Percentiles rank a stretch among this genome's conserved stretches.
These are phyloP conservation scores for Synchiropus splendidus DNA, from an alignment of 2,113 vertebrate species.

Conservation along the genomic window DNA sequence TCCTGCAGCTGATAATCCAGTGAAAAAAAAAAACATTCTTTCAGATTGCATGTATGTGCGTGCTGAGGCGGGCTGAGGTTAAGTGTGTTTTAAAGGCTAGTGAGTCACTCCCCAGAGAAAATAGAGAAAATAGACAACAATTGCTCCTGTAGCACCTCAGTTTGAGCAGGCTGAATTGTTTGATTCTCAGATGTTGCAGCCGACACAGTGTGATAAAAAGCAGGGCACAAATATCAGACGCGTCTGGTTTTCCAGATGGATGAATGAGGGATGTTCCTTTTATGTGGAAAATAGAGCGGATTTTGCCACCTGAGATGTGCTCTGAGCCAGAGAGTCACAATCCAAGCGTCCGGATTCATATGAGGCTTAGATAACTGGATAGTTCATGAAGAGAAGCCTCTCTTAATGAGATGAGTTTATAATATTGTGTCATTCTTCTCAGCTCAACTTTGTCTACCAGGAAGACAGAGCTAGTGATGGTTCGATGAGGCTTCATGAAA, in stretches of 20 bases:
- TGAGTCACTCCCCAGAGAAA: conserved; percentile 27
- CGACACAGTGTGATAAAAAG: neutral
- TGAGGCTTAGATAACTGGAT: conserved; percentile 53
- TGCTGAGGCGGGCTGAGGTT: conserved; percentile 18
- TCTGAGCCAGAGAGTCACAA: conserved; percentile 35
- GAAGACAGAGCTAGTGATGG: too few relatives aligned
- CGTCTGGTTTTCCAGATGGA: conserved; percentile 27
- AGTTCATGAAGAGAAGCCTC: too few relatives aligned
- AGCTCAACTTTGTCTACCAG: too few relatives aligned
- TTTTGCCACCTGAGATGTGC: conserved; percentile 55
- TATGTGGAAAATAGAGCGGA: conserved; percentile 49
- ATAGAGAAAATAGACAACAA: conserved; percentile 11
- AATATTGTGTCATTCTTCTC: too few relatives aligned
- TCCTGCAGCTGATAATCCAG: conserved; percentile 22
- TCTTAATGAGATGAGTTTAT: too few relatives aligned
- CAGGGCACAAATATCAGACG: conserved; percentile 8
- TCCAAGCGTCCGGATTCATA: conserved; percentile 38
- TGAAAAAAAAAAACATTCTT: neutral
- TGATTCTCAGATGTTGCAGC: too few relatives aligned
- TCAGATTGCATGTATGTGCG: too few relatives aligned
- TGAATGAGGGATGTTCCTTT: conserved; percentile 41
- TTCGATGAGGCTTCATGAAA: too few relatives aligned
- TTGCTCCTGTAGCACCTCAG: conserved; percentile 12
- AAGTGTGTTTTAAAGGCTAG: conserved; percentile 22
- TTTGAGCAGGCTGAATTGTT: neutral